Evolutionary conservation across 2,888 invertebrate species (phyloP), one percentile per base, ranked within the genome.

Genomic region (Sinodicranocentrus sp.): DNA sequence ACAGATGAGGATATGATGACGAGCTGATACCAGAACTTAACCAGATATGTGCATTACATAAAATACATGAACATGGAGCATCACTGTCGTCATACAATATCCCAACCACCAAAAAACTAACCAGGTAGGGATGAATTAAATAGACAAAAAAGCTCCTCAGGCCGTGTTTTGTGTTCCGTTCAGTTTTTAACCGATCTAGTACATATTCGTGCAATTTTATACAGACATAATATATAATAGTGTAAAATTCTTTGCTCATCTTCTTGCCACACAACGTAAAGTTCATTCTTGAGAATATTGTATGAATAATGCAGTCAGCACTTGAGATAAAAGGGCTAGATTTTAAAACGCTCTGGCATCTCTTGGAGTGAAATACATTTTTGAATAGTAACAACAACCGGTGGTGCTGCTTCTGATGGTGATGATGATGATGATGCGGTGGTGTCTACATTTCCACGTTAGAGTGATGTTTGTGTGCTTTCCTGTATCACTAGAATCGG

Each of bases 91-190:
- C 54, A 54, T 3, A 17, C 48, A 48, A 15, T 15, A 59, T 54
- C 26, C 17, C 19, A 26, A 5, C 23, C 70, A 23, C 43, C 17
- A 44, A 73, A 61, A 61, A 61, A 61, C 25, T 39, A 52, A 63
- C 65, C 76, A 76, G 44, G 59, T 57, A 67, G 77, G 43, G 65
- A 48, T 77, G 77, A 57, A 54, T 76, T 76, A 76, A 76, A 61
- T 67, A 33, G 59, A 33, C 75, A 77, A 76, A 67, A 77, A 59
- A 77, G 61, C 43, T 77, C 54, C 44, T 54, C 57, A 57, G 57
- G 57, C 26, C 67, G 43, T 68, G 52, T 65, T 75, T 57, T 25
- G 57, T 57, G 57, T 57, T 57, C 61, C 33, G 26, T 5, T 2
- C n/a, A 61, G 28, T 2, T 57, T 61, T 61, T 23, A 28, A 61